Conservation (phyloP, 2,888 invertebrate genomes). For the Chirona hameri region DNA sequence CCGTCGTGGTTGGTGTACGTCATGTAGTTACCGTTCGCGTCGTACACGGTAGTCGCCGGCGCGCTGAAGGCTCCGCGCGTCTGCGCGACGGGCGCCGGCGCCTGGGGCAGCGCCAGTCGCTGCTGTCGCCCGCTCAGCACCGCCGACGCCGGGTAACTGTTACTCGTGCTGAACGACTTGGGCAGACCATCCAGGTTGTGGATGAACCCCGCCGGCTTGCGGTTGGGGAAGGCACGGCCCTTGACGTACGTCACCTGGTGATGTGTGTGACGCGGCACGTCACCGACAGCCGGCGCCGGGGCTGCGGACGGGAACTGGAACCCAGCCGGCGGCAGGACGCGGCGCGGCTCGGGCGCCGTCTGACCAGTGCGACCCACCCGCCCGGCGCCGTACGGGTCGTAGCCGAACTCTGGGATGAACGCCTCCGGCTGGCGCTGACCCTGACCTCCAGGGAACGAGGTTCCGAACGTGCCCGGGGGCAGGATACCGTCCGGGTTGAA, state of each 20-base stretch:
- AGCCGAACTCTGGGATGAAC: conserved; percentile 27
- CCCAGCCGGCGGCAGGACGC: background rate
- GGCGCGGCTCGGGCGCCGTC: background rate
- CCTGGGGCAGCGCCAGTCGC: background rate
- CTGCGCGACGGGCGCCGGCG: background rate
- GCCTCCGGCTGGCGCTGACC: conserved; percentile 23
- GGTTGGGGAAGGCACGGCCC: background rate
- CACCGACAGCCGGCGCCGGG: background rate
- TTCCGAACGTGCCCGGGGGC: background rate
- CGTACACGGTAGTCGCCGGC: background rate
- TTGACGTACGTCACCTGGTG: conserved; percentile 4
- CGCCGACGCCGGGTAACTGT: background rate
- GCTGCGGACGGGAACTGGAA: background rate
- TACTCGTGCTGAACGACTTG: background rate
- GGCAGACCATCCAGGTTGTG: background rate
- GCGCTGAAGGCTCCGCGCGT: background rate
- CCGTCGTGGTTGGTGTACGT: conserved; percentile 28
- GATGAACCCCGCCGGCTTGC: background rate
- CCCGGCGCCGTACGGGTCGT: conserved; percentile 13
- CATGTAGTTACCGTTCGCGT: conserved; percentile 1
- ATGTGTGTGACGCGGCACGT: conserved; percentile 1
- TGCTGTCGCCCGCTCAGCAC: background rate
- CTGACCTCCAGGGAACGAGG: background rate
- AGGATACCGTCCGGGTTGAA: conserved; percentile 48
- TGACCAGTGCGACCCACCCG: too few species aligned